A percentile compares a stretch with the other conserved stretches of the same genome.
Evolutionary conservation across 1,140 invertebrate species (phyloP).

Genomic region (Episyrphus balteatus): DNA sequence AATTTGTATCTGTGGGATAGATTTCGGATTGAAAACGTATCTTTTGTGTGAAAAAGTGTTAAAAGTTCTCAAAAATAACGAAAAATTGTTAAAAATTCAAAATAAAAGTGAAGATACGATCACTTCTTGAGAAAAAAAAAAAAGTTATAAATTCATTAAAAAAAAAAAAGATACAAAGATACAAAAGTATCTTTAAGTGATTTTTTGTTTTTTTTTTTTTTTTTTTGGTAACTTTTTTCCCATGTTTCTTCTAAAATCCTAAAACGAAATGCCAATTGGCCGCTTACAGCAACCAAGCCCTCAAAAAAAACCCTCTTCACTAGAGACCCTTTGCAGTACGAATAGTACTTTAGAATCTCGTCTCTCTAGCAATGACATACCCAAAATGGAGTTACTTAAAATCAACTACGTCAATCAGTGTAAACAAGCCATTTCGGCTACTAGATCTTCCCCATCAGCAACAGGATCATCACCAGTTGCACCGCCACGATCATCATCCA

Average conservation of each 20-base stretch:
- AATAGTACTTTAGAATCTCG: constrained; percentile 21
- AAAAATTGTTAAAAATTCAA: no score
- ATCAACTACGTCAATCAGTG: constrained; percentile 32
- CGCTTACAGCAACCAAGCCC: constrained; percentile 8
- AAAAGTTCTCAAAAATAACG: no score
- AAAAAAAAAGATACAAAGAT: constrained; percentile 2
- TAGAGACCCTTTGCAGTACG: constrained; percentile 12
- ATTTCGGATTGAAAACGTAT: no score
- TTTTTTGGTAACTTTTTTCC: no score
- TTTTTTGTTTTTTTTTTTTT: no score
- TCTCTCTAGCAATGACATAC: constrained; percentile 20
- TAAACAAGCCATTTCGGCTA: constrained; percentile 20
- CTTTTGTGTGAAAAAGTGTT: no score
- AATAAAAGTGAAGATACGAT: constrained; percentile 8
- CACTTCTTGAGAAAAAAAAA: constrained; percentile 9
- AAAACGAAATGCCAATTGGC: constrained; percentile 18
- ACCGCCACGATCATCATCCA: neutral
- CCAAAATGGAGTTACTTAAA: constrained; percentile 30
- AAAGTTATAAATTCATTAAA: no score
- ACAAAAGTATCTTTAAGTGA: no score
- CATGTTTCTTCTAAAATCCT: no score
- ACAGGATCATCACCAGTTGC: constrained; percentile 4
- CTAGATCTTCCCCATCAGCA: neutral
- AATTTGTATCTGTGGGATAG: no score
- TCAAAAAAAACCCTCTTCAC: neutral